These are phyloP conservation scores for Platycheirus rosarum DNA, from an alignment of 2,888 invertebrate genomes.

Conservation along the genomic window DNA sequence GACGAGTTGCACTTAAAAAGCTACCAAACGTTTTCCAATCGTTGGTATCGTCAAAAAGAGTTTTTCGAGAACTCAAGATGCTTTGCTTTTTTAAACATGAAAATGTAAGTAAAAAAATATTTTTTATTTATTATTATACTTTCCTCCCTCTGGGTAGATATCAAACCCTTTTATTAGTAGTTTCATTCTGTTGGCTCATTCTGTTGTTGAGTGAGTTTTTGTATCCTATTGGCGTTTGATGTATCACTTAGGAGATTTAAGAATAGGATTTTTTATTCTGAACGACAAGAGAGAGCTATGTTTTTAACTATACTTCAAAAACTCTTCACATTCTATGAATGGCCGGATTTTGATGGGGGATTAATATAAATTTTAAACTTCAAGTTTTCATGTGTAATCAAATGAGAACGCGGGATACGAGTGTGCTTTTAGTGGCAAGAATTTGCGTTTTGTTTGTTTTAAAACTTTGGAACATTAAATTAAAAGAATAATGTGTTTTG, in stretches of 20 bases:
- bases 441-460: neutral
- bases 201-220: conserved; percentile 22
- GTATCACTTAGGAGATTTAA: conserved; percentile 1
- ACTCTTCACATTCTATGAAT: conserved; percentile 12
- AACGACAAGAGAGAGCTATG: too few species aligned
- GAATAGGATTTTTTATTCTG: too few species aligned
- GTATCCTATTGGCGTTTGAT: conserved; percentile 32
- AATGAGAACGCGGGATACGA: conserved; percentile 12
- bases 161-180: neutral
- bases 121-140: too few species aligned
- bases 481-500: too few species aligned
- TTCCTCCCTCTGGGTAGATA: too few species aligned
- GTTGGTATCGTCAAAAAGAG: conserved; percentile 98
- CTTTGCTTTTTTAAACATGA: conserved; percentile 99
- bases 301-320: neutral
- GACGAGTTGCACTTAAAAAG: conserved; percentile 99
- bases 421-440: neutral
- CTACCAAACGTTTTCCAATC: conserved; percentile 99
- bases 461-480: too few species aligned
- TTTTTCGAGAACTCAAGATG: conserved; percentile 99
- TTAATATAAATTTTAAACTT: conserved; percentile 17
- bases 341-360: conserved; percentile 10
- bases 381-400: conserved; percentile 31
- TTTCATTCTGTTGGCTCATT: too few species aligned
- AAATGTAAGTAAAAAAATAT: conserved; percentile 90